phyloP scores from a whole-genome alignment of 1,140 invertebrate species.

The Tetramorium parvispinum region DNA sequence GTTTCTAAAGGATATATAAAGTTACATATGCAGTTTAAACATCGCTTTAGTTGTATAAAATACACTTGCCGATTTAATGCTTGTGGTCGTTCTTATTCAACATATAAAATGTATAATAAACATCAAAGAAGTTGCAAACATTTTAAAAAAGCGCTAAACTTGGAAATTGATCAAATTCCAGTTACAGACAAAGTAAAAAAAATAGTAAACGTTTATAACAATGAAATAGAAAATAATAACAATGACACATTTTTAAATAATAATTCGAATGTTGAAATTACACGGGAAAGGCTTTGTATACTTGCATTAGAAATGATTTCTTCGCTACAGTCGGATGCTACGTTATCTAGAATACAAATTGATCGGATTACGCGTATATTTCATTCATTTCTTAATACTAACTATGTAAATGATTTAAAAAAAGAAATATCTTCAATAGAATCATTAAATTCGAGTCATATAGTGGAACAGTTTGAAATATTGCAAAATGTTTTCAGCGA shows the following conservation, averaged over 20 bases:
- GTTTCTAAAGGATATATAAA: background rate
- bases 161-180: too few species aligned
- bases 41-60: background rate
- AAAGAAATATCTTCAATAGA: too few species aligned
- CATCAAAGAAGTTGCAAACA: background rate
- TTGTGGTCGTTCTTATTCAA: background rate
- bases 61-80: background rate
- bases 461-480: too few species aligned
- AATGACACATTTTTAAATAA: background rate
- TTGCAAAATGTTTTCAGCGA: too few species aligned
- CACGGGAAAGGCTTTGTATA: background rate
- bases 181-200: too few species aligned
- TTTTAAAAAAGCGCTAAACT: background rate
- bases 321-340: constrained; percentile 18
- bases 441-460: too few species aligned
- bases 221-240: too few species aligned
- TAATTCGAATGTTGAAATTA: too few species aligned
- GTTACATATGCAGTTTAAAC: background rate
- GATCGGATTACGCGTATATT: background rate
- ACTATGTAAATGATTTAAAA: background rate
- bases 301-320: constrained; percentile 26
- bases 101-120: background rate
- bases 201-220: background rate
- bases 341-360: constrained; percentile 16
- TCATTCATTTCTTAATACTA: constrained; percentile 17